A percentile compares a stretch with the other conserved stretches of the same genome.
phyloP scores from a whole-genome alignment of 2,797 vertebrate species.

The Sandelia bainsii region DNA sequence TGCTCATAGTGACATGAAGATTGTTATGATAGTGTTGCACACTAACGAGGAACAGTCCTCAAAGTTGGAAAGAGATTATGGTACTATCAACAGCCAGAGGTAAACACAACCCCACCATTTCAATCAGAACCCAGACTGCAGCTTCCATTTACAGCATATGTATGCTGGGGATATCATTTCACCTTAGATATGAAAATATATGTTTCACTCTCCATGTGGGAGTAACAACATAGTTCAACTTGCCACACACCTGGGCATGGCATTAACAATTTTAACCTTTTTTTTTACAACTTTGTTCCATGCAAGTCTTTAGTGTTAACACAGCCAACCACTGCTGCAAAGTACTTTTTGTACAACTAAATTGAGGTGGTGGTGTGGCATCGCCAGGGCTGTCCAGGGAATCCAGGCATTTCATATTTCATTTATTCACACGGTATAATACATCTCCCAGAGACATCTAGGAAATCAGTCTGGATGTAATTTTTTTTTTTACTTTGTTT shows the following conservation, averaged over 20 bases:
- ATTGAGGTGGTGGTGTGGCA: constrained; percentile 51
- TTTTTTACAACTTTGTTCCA: constrained; percentile 33
- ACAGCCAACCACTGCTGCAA: constrained; percentile 16
- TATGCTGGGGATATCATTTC: constrained; percentile 22
- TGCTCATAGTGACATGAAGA: constrained; percentile 49
- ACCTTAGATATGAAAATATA: constrained; percentile 37
- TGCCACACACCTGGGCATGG: constrained; percentile 19
- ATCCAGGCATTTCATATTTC: constrained; percentile 57
- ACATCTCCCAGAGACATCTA: constrained; percentile 51
- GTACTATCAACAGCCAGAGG: constrained; percentile 48
- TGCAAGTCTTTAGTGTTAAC: constrained; percentile 35
- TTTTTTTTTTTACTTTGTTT: constrained; percentile 18
- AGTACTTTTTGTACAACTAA: constrained; percentile 45
- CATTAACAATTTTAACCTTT: constrained; percentile 42
- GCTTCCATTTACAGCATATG: constrained; percentile 11
- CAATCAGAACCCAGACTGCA: constrained; percentile 44
- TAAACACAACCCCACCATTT: constrained; percentile 62
- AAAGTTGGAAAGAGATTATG: constrained; percentile 60
- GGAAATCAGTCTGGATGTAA: constrained; percentile 46
- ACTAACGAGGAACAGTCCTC: constrained; percentile 53
- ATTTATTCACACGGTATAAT: constrained; percentile 56
- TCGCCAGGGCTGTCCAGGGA: constrained; percentile 22
- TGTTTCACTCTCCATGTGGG: constrained; percentile 21
- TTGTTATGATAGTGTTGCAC: constrained; percentile 54
- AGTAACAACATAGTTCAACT: constrained; percentile 15